Conservation (phyloP, 2,113 vertebrate species). For the Thryonomys swinderianus region DNA sequence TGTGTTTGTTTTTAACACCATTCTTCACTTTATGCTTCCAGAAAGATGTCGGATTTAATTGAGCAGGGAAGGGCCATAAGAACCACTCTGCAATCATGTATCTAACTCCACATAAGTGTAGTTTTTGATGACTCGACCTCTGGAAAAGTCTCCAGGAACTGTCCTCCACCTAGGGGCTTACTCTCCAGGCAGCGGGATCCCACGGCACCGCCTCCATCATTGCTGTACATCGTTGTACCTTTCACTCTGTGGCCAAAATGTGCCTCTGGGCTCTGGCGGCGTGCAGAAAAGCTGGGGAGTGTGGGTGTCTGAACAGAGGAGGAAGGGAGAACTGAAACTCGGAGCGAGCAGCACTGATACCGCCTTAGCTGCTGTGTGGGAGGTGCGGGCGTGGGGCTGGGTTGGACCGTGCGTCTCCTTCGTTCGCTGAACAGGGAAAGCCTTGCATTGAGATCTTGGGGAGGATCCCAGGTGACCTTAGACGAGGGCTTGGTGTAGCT, state of each 20-base stretch:
- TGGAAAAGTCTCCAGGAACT: neutral
- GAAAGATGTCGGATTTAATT: neutral
- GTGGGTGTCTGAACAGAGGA: neutral
- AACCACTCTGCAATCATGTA: rapidly evolving
- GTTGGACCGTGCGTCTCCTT: neutral
- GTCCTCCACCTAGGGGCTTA: neutral
- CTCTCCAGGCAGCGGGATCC: neutral
- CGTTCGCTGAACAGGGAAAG: neutral
- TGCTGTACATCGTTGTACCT: neutral
- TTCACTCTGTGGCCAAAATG: neutral
- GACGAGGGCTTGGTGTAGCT: rapidly evolving
- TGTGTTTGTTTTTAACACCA: neutral
- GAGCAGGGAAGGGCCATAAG: neutral
- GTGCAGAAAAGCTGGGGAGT: neutral
- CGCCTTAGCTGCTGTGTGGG: neutral
- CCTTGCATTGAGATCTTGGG: neutral
- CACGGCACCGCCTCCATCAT: neutral
- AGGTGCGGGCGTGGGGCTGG: neutral
- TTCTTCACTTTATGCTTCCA: neutral
- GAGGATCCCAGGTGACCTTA: neutral
- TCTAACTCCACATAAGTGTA: neutral
- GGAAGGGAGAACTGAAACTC: neutral
- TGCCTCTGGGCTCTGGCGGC: neutral
- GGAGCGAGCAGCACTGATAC: neutral
- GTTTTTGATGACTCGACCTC: neutral